Conservation (phyloP, 2,113 vertebrate genomes). For the Cheilinus undulatus region DNA sequence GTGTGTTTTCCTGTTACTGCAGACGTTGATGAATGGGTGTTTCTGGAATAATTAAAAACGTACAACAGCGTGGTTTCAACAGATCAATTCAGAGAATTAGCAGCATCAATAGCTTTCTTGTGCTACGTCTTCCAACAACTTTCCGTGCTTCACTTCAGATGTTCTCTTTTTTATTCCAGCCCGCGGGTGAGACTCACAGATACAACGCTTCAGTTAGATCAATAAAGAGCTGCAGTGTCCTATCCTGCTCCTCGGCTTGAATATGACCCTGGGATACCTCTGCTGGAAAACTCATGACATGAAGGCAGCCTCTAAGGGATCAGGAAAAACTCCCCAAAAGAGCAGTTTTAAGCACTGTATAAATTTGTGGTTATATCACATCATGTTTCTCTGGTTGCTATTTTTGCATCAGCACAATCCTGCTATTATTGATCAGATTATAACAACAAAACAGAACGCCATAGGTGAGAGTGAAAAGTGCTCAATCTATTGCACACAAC, state of each 20-base stretch:
- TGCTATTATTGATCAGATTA: background rate
- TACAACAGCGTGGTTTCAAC: constrained; percentile 43
- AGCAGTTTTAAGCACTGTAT: constrained; percentile 26
- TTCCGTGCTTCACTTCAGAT: constrained; percentile 31
- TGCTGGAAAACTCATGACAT: constrained; percentile 37
- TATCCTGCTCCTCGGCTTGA: constrained; percentile 44
- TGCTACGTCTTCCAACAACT: constrained; percentile 37
- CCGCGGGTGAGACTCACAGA: constrained; percentile 23
- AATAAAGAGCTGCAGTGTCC: constrained; percentile 49
- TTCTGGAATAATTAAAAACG: constrained; percentile 64
- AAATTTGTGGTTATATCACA: constrained; percentile 32
- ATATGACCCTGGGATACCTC: constrained; percentile 50
- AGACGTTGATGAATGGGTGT: constrained; percentile 49
- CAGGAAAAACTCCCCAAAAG: constrained; percentile 37
- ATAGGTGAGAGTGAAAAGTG: constrained; percentile 38
- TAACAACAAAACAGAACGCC: constrained; percentile 46
- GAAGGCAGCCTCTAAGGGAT: constrained; percentile 40
- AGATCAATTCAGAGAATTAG: constrained; percentile 46
- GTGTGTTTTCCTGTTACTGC: constrained; percentile 44
- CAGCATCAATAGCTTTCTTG: constrained; percentile 20
- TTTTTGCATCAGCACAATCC: constrained; percentile 7
- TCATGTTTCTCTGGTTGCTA: background rate
- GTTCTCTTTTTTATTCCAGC: constrained; percentile 24
- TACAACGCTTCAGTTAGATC: constrained; percentile 21
- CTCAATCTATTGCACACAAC: constrained; percentile 30